Evolutionary conservation across 1,140 invertebrate species (phyloP).

Genomic region (Bombus pascuorum): DNA sequence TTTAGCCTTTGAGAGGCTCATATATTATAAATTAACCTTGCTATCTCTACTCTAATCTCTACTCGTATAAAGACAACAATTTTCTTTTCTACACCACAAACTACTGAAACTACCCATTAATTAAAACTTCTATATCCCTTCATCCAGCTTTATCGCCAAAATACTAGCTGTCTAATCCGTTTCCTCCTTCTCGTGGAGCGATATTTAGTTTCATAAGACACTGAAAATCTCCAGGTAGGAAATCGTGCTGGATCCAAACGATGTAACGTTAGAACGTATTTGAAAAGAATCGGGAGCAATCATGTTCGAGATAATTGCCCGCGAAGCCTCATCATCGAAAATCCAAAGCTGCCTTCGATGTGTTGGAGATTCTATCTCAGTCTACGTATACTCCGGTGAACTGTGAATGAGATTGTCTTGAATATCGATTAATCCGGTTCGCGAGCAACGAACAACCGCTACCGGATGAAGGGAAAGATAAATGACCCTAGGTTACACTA

Average conservation of each 20-base stretch:
- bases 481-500: constrained; percentile 26
- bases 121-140: not conserved
- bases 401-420: constrained; percentile 32
- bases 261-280: constrained; percentile 39
- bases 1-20: too few species aligned
- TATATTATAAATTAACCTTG: too few species aligned
- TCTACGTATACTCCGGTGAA: constrained; percentile 27
- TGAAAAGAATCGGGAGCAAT: constrained; percentile 47
- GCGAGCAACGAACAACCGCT: constrained; percentile 17
- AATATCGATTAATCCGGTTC: constrained; percentile 52
- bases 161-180: not conserved
- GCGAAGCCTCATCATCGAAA: constrained; percentile 39
- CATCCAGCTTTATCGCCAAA: not conserved
- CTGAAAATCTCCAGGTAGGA: not conserved
- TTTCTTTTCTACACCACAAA: not conserved
- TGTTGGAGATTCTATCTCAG: not conserved
- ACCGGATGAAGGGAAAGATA: constrained; percentile 43
- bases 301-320: constrained; percentile 47
- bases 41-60: too few species aligned
- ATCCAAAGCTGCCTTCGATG: not conserved
- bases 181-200: not conserved
- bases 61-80: not conserved
- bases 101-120: not conserved
- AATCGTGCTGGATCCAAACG: not conserved
- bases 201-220: not conserved